Base-by-base conservation (phyloP, 2,113 vertebrate species). In the Mus spicilegus region DNA sequence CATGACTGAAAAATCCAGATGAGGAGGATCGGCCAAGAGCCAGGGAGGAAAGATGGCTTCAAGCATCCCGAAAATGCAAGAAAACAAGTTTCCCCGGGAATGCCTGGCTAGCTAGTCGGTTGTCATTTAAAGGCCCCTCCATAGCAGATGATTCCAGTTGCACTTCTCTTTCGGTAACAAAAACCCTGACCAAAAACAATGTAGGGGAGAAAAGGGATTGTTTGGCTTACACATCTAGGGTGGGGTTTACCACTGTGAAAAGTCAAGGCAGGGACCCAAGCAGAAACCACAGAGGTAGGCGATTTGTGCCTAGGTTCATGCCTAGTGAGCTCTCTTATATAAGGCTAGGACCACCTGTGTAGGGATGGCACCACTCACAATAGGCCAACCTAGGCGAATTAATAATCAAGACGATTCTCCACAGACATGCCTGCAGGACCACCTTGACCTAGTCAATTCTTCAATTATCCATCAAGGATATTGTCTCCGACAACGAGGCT, bases 11-110 rank as follows among this genome's bases (percentile, higher is more conserved):
- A 58, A 39, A 67, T 33, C 56, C 12, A 0, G 33, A 70, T 19
- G 87, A 16, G 0, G 39, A 49, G 67, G 42, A 49, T 46, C 36
- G n/a, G 3, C 9, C 36, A 22, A 0, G 39, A 69, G 10, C 1
- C n/a, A 30, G 8, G 2, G 8, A 36, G 33, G 0, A 0, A 30
- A 49, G 28, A 16, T 0, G 0, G 19, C 7, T 11, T 54, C 76
- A 22, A 42, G 12, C 65, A 51, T 26, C 85, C 4, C 28, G 10
- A n/a, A 72, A 72, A n/a, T 1, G 7, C 39, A 81, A 46, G 39
- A 9, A 33, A 69, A 36, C 3, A 1, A 2, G 7, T 51, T 75
- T 67, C 39, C 39, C n/a, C 2, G 6, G 7, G 0, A 24, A 7
- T 54, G 54, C 12, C 51, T 54, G 51, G 51, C 12, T 54, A 54